Evolutionary conservation across 2,797 vertebrate genomes (phyloP).

Genomic region (Florisuga fusca): DNA sequence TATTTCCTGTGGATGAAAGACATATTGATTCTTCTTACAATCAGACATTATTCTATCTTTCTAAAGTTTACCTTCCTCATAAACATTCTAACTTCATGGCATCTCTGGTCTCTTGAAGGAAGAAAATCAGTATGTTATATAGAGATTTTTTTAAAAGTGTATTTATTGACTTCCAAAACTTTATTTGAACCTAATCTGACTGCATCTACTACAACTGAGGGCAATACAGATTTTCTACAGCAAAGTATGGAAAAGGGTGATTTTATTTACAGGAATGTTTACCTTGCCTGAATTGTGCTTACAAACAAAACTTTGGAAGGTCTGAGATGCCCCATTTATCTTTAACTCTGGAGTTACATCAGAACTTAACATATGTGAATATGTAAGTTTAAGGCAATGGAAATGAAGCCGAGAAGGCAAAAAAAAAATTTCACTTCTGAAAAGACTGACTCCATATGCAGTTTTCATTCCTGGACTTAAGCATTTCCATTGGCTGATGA

Average conservation of each 20-base stretch:
- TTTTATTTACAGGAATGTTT: background rate
- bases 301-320: background rate
- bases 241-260: background rate
- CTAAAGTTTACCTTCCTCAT: background rate
- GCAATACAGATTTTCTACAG: background rate
- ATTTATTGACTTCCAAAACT: background rate
- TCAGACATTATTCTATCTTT: background rate
- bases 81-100: background rate
- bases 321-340: background rate
- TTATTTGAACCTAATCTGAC: background rate
- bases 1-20: conserved; percentile 73
- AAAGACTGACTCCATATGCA: background rate
- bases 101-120: background rate
- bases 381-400: background rate
- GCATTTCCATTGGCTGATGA: background rate
- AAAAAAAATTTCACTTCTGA: background rate
- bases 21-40: background rate
- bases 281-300: background rate
- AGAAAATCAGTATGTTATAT: background rate
- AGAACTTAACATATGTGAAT: background rate
- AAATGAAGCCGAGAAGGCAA: background rate
- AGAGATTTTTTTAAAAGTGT: background rate
- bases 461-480: background rate
- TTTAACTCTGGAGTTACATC: background rate
- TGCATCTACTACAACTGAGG: background rate